phyloP scores from a whole-genome alignment of 1,140 invertebrate genomes.

The Planococcus citri region DNA sequence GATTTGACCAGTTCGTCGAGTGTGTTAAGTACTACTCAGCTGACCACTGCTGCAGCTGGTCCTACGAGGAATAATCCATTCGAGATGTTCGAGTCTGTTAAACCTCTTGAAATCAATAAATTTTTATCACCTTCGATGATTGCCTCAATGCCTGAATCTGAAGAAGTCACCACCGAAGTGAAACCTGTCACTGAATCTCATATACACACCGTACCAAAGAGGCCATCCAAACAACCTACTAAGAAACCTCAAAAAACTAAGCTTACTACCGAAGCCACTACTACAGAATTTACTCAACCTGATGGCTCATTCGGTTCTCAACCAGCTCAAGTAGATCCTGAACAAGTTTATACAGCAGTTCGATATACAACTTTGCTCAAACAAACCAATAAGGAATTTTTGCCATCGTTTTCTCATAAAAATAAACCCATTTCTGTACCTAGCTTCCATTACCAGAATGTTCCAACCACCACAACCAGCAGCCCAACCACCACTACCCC shows the following conservation, averaged over 20 bases:
- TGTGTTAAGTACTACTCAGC: background rate
- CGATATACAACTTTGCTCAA: background rate
- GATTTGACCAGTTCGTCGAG: background rate
- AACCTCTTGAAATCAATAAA: constrained; percentile 10
- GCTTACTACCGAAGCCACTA: background rate
- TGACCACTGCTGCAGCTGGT: background rate
- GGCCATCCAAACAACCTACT: background rate
- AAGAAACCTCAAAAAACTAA: constrained; percentile 10
- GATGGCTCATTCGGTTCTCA: background rate
- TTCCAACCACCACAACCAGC: background rate
- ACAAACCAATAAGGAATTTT: background rate
- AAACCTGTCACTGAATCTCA: background rate
- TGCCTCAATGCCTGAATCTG: background rate
- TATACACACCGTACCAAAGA: background rate
- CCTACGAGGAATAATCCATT: background rate
- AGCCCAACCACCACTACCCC: background rate
- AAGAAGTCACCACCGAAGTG: background rate
- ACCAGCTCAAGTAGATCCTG: background rate
- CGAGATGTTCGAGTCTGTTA: background rate
- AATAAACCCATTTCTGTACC: background rate
- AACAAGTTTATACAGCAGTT: background rate
- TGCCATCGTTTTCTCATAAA: background rate
- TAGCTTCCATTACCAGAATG: background rate
- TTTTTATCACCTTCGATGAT: background rate
- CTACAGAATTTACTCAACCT: background rate